phyloP scores from a whole-genome alignment of 2,113 vertebrate species.

The Myotis brandtii region DNA sequence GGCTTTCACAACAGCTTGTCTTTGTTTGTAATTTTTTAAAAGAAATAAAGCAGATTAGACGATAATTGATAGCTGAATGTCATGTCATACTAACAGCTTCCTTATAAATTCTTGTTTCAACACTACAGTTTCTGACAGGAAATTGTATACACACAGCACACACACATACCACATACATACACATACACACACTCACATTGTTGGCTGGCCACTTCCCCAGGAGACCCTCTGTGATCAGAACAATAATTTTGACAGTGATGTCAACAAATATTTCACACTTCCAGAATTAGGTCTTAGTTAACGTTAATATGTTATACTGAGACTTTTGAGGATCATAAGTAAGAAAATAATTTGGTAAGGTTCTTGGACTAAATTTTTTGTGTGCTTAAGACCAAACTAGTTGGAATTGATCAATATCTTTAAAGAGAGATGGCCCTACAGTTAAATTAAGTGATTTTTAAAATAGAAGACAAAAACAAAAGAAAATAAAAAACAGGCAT shows the following conservation, averaged over 20 bases:
- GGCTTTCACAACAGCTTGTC: conserved; percentile 29
- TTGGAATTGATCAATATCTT: background rate
- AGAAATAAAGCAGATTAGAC: conserved; percentile 30
- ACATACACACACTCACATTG: background rate
- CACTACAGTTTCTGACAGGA: background rate
- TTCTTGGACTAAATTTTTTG: background rate
- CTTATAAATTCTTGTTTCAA: background rate
- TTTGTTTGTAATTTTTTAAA: conserved; percentile 5
- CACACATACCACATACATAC: background rate
- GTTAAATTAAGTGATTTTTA: background rate
- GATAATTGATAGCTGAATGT: background rate
- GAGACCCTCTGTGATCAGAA: background rate
- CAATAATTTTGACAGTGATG: background rate
- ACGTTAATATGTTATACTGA: background rate
- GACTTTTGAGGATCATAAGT: background rate
- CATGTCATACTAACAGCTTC: background rate
- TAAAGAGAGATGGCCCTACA: background rate
- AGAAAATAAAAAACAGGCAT: background rate
- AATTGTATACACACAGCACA: background rate
- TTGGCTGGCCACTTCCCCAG: background rate
- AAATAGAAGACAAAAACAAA: background rate
- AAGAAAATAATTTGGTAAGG: conserved; percentile 44
- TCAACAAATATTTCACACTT: background rate
- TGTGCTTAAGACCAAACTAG: background rate
- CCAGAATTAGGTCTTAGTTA: background rate